phyloP scores from a whole-genome alignment of 2,113 vertebrate genomes.

The Tapirus terrestris region DNA sequence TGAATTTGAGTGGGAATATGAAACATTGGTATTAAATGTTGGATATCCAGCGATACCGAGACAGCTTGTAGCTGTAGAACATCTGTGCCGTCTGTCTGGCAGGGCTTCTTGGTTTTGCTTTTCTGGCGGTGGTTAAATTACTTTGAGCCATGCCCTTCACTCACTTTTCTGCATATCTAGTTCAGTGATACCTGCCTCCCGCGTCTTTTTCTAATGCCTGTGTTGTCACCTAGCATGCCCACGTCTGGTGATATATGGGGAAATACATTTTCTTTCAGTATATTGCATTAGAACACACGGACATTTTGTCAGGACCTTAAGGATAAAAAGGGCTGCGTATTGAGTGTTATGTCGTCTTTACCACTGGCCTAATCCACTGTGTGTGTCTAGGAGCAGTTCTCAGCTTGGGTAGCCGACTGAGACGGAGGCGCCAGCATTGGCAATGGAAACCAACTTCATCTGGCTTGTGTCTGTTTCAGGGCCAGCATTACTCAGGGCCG shows the following conservation, averaged over 20 bases:
- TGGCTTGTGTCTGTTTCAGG: slow-evolving; percentile 84
- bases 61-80: background rate
- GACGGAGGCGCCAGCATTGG: background rate
- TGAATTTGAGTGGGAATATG: background rate
- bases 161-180: background rate
- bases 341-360: background rate
- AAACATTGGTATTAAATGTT: background rate
- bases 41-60: background rate
- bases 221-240: background rate
- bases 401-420: background rate
- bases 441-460: background rate
- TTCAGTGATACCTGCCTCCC: background rate
- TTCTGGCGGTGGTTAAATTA: background rate
- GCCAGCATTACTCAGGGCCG: slow-evolving; percentile 93
- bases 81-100: background rate
- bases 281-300: background rate
- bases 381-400: background rate
- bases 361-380: background rate
- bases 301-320: background rate
- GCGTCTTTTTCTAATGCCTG: background rate
- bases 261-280: background rate
- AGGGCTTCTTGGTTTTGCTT: background rate
- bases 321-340: background rate
- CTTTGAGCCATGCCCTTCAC: background rate
- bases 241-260: background rate